Evolutionary conservation across 2,888 invertebrate species (phyloP), one percentile per base, ranked within the genome.

Genomic region (Limnephilus auricula): DNA sequence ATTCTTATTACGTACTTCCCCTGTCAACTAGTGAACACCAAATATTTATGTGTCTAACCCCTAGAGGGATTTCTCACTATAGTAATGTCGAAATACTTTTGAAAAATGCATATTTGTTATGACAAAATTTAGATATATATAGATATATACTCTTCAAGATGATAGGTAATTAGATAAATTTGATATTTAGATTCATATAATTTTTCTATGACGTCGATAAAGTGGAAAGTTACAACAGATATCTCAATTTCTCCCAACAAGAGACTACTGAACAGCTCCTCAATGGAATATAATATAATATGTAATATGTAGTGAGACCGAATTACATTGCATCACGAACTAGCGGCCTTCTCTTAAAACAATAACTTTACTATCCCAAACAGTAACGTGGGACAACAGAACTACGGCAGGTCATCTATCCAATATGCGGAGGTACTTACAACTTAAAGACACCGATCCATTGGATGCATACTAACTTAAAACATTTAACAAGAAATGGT

Each of bases 31-130:
- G 91, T 91, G 93, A 93, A 93, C 93, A 93, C 93, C 92, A 85
- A 92, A 78, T 91, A 92, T 92, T 40, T 89, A 92, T 92, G 92
- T 93, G 90, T 90, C 91, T 93, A 93, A 90, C 93, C 93, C 93
- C 93, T 93, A 93, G 83, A 78, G 93, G 93, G 93, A 92, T 90
- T 84, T 91, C 93, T 93, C 93, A 91, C 93, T 93, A 93, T 93
- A 91, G 89, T 45, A 86, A 88, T 87, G 40, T 85, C 30, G 85
- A 85, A 85, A 85, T 85, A 89, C 89, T 91, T 90, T 91, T 80
- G 88, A 88, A 88, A 91, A 91, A 87, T 91, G 79, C 82, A 88
- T 78, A 88, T 82, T 84, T 65, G 90, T 65, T 40, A 85, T 85
- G 90, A 90, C 83, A 85, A 90, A 90, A 90, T 86, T 86, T 90